Evolutionary conservation across 1,140 invertebrate genomes (phyloP).

Genomic region (Wiebesia pumilae): DNA sequence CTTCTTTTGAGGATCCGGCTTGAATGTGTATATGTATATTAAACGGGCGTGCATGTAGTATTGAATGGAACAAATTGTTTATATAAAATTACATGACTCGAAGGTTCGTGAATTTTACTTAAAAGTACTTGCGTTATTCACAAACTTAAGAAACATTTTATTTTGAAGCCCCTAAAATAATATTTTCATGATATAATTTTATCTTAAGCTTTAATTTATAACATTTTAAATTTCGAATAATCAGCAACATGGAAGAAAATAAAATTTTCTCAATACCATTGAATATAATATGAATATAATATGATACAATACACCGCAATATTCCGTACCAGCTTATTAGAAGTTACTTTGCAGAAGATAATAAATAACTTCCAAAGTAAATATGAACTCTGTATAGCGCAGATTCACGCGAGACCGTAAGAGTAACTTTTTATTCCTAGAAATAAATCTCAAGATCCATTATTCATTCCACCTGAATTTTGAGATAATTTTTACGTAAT

Average conservation of each 20-base stretch:
- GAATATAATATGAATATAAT: neutral
- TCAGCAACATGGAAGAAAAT: neutral
- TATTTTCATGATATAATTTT: neutral
- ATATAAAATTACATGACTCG: neutral
- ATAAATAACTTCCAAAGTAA: constrained; percentile 2
- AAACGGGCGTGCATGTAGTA: neutral
- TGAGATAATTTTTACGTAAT: neutral
- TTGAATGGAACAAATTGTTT: constrained; percentile 5
- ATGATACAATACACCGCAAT: neutral
- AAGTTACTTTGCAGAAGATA: neutral
- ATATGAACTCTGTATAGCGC: neutral
- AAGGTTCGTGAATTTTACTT: neutral
- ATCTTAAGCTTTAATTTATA: neutral
- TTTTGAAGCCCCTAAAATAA: neutral
- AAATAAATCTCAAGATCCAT: neutral
- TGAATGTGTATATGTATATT: neutral
- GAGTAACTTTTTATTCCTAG: neutral
- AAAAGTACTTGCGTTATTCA: neutral
- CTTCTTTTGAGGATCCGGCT: neutral
- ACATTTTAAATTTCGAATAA: neutral
- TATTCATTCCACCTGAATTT: neutral
- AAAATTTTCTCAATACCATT: neutral
- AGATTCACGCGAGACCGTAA: neutral
- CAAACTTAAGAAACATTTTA: neutral
- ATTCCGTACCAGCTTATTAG: neutral